Conservation (phyloP, 2,113 vertebrate species). For the Ictalurus punctatus region DNA sequence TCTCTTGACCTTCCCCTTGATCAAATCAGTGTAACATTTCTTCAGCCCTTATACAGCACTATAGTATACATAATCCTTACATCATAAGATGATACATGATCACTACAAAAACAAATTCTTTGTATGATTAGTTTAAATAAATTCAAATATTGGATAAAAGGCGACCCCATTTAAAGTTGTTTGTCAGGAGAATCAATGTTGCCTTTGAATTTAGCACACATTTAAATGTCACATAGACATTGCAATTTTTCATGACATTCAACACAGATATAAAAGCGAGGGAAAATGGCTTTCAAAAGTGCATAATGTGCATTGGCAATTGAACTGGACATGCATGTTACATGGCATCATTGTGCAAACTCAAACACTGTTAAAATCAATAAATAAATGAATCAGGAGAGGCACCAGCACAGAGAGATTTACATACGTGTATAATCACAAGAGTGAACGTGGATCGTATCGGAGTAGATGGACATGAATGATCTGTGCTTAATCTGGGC, state of each 20-base stretch:
- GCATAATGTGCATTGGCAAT: constrained; percentile 80
- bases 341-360: constrained; percentile 76
- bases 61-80: background rate
- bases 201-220: constrained; percentile 41
- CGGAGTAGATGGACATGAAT: background rate
- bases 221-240: constrained; percentile 60
- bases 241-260: constrained; percentile 61
- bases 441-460: background rate
- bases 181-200: constrained; percentile 69
- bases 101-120: background rate
- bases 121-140: background rate
- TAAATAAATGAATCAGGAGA: constrained; percentile 74
- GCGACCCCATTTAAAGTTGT: constrained; percentile 41
- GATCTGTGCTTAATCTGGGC: background rate
- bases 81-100: background rate
- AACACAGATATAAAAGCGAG: constrained; percentile 72
- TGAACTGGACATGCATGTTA: constrained; percentile 83
- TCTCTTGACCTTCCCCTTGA: background rate
- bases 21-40: background rate
- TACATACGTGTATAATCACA: constrained; percentile 17
- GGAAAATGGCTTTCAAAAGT: constrained; percentile 93
- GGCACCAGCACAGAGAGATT: constrained; percentile 71
- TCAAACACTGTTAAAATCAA: constrained; percentile 74
- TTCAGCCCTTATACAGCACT: background rate
- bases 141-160: background rate